Percentiles rank a stretch among this genome's conserved stretches.
Conservation (phyloP, 1,140 invertebrate genomes). For the Ctenoplectra terminalis region DNA sequence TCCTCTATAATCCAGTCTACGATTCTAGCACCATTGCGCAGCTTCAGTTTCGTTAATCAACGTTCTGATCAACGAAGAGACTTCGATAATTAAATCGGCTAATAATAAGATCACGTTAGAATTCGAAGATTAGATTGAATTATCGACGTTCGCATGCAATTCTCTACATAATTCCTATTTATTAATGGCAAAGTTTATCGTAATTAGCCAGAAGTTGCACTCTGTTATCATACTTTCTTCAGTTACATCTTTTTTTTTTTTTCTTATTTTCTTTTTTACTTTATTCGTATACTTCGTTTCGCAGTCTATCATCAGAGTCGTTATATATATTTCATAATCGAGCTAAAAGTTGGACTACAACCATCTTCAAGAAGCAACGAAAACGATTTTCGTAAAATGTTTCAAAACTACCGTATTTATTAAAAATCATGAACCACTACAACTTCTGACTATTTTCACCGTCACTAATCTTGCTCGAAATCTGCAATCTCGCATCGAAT, state of each 20-base stretch:
- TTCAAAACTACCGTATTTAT: background rate
- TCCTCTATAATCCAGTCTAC: constrained; percentile 75
- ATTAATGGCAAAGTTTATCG: constrained; percentile 30
- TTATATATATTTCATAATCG: background rate
- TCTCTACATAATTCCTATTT: constrained; percentile 56
- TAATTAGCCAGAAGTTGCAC: constrained; percentile 42
- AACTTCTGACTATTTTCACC: constrained; percentile 14
- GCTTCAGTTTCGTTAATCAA: constrained; percentile 53
- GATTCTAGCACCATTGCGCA: constrained; percentile 73
- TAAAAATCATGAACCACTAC: too few relatives aligned
- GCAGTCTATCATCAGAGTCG: background rate
- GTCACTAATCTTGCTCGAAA: background rate
- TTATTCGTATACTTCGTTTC: background rate
- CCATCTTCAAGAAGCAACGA: background rate
- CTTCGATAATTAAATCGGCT: constrained; percentile 60
- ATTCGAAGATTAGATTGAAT: constrained; percentile 69
- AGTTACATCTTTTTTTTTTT: too few relatives aligned
- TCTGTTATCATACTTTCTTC: background rate
- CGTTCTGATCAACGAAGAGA: constrained; percentile 31
- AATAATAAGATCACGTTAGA: constrained; percentile 62
- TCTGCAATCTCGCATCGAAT: too few relatives aligned
- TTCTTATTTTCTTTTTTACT: background rate
- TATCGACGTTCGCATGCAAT: constrained; percentile 68
- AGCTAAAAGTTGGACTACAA: background rate
- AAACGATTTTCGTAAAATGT: background rate